phyloP scores from a whole-genome alignment of 2,797 vertebrate genomes.

The Pygocentrus nattereri region DNA sequence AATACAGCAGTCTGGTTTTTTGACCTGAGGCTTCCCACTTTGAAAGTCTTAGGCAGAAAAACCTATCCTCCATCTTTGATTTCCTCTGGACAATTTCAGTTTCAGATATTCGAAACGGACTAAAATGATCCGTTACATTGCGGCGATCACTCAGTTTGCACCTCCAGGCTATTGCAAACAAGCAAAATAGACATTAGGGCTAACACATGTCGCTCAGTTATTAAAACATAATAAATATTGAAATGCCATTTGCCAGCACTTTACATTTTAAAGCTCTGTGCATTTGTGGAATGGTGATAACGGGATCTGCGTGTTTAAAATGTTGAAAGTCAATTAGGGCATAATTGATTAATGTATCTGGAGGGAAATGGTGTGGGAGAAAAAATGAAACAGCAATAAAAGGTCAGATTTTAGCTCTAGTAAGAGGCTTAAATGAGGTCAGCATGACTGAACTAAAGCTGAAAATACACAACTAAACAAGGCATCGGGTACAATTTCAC shows the following conservation, averaged over 20 bases:
- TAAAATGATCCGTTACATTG: background rate
- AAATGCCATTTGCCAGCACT: constrained; percentile 4
- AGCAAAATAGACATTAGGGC: background rate
- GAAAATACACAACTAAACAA: background rate
- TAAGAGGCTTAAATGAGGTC: background rate
- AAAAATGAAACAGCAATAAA: constrained; percentile 24
- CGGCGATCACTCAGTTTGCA: background rate
- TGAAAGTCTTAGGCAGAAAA: background rate
- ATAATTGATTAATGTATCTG: constrained; percentile 39
- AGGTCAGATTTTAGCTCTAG: background rate
- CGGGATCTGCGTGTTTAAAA: constrained; percentile 16
- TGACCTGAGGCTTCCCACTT: background rate
- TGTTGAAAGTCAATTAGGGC: constrained; percentile 26
- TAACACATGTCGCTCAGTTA: background rate
- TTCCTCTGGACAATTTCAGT: background rate
- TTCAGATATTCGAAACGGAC: background rate
- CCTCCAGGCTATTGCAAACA: constrained; percentile 10
- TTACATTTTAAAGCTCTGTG: background rate
- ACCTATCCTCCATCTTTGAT: background rate
- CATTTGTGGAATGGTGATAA: background rate
- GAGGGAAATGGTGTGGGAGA: constrained; percentile 21
- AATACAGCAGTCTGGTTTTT: background rate
- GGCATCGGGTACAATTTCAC: background rate
- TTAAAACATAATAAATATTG: constrained; percentile 35
- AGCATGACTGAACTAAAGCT: background rate